Percentiles rank a stretch among this genome's conserved stretches.
These are phyloP conservation scores for Caranx ignobilis DNA, from an alignment of 2,113 vertebrate genomes.

Conservation along the genomic window DNA sequence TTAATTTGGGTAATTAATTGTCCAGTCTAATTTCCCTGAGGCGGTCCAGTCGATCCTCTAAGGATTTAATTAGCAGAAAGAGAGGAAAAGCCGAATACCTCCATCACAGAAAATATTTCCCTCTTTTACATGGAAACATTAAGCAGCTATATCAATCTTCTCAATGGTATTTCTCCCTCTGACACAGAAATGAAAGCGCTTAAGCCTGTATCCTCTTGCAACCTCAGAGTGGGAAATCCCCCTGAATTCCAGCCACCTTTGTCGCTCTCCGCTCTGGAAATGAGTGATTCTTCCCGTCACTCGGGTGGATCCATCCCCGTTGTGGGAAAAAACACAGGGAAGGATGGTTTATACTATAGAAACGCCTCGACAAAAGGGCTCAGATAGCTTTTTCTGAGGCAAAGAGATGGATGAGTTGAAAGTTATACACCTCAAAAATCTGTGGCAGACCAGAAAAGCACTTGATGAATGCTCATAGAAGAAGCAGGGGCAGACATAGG, in stretches of 20 bases:
- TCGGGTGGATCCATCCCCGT: constrained; percentile 44
- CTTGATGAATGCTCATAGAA: constrained; percentile 66
- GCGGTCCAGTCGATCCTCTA: constrained; percentile 28
- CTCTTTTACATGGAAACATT: constrained; percentile 49
- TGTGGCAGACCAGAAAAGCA: constrained; percentile 57
- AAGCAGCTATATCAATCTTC: constrained; percentile 58
- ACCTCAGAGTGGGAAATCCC: constrained; percentile 71
- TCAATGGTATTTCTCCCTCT: constrained; percentile 52
- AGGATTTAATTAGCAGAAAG: constrained; percentile 59
- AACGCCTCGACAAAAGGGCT: constrained; percentile 2
- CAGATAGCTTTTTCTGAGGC: neutral
- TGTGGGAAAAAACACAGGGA: constrained; percentile 7
- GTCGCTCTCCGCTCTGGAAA: constrained; percentile 45
- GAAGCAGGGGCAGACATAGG: constrained; percentile 46
- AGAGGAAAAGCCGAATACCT: constrained; percentile 36
- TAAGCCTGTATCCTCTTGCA: constrained; percentile 71
- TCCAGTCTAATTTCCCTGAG: constrained; percentile 53
- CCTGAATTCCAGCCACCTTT: constrained; percentile 69
- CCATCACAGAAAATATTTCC: constrained; percentile 24
- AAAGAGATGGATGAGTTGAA: constrained; percentile 44
- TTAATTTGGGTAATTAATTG: constrained; percentile 60
- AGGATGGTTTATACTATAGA: neutral
- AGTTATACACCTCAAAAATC: constrained; percentile 31
- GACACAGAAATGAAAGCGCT: constrained; percentile 54
- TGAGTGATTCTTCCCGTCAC: constrained; percentile 54